Evolutionary conservation across 2,113 vertebrate species (phyloP).

Genomic region (Smithornis capensis): DNA sequence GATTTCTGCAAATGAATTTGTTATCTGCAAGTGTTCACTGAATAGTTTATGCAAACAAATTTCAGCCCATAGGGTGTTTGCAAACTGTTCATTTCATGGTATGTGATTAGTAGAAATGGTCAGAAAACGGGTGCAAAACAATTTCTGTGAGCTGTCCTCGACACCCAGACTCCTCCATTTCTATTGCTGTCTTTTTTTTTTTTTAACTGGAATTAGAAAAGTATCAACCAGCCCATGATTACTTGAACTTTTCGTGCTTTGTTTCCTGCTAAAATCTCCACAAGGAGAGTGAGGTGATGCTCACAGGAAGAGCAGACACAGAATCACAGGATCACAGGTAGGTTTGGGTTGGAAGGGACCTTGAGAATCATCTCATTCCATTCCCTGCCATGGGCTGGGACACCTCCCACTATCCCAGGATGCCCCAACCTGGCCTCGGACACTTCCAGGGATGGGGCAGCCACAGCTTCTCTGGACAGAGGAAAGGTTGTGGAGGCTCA

Average conservation of each 20-base stretch:
- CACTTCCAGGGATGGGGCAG: background rate
- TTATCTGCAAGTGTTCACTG: slow-evolving; percentile 59
- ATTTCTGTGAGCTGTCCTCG: slow-evolving; percentile 25
- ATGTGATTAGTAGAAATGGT: slow-evolving; percentile 62
- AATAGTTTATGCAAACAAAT: slow-evolving; percentile 69
- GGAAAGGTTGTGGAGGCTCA: background rate
- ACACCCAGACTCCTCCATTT: background rate
- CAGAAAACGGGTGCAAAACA: slow-evolving; percentile 38
- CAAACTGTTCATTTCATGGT: slow-evolving; percentile 69
- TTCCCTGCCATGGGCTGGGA: background rate
- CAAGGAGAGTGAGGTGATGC: background rate
- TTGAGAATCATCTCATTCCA: background rate
- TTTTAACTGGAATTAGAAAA: background rate
- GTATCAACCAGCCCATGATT: background rate
- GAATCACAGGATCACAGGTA: background rate
- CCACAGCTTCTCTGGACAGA: background rate
- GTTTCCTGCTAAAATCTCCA: background rate
- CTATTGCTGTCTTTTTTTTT: background rate
- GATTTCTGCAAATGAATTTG: slow-evolving; percentile 69
- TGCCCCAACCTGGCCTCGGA: background rate
- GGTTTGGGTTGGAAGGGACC: background rate
- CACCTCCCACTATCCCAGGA: background rate
- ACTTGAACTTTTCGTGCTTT: background rate
- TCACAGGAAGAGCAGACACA: background rate
- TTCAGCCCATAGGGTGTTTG: slow-evolving; percentile 67